phyloP scores from a whole-genome alignment of 2,797 vertebrate species.

The Cossypha niveicapilla region DNA sequence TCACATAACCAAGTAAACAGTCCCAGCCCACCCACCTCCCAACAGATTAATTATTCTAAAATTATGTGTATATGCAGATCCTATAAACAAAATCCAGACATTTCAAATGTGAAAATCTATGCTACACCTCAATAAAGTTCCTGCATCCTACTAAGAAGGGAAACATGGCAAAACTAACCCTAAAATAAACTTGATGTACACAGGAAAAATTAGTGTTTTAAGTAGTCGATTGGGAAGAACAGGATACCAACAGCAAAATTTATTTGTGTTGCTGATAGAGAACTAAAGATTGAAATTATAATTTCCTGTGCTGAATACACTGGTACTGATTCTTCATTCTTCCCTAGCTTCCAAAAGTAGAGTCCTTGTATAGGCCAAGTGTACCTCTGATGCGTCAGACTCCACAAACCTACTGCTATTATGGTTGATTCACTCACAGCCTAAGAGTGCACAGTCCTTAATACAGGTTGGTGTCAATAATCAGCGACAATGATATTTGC shows the following conservation, averaged over 20 bases:
- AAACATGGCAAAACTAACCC: neutral
- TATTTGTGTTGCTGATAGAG: neutral
- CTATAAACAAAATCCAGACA: neutral
- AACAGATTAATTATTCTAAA: neutral
- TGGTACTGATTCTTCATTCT: neutral
- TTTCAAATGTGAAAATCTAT: neutral
- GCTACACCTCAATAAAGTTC: neutral
- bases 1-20: neutral
- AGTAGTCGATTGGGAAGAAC: neutral
- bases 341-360: neutral
- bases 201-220: neutral
- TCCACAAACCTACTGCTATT: neutral
- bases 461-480: neutral
- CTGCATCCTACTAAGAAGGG: neutral
- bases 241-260: neutral
- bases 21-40: neutral
- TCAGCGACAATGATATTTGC: neutral
- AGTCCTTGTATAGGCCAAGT: neutral
- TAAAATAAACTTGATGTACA: neutral
- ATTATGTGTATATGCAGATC: neutral
- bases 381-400: neutral
- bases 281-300: neutral
- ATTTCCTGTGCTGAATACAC: neutral
- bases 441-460: neutral
- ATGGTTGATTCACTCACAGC: neutral